Conservation (phyloP, 2,888 invertebrate genomes). For the Seladonia tumulorum region DNA sequence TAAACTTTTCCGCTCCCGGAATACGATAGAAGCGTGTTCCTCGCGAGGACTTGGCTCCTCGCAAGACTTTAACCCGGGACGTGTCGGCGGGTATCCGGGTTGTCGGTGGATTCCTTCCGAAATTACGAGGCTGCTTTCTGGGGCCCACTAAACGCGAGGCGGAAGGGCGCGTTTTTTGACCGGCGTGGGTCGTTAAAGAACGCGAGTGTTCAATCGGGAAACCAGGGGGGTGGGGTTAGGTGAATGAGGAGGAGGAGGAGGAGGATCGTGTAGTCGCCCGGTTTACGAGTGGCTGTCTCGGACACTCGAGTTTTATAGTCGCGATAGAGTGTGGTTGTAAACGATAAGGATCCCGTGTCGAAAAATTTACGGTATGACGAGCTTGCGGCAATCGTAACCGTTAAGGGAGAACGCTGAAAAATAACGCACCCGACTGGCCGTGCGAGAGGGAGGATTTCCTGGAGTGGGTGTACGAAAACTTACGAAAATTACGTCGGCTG, state of each 20-base stretch:
- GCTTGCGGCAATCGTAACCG: conserved; percentile 27
- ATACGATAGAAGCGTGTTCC: background rate
- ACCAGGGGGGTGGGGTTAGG: background rate
- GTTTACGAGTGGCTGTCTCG: conserved; percentile 55
- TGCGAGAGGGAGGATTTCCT: background rate
- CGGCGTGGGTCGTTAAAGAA: conserved; percentile 12
- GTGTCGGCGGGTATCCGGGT: background rate
- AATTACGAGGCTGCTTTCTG: background rate
- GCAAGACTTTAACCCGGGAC: background rate
- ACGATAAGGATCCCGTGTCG: conserved; percentile 38
- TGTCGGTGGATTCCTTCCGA: conserved; percentile 17
- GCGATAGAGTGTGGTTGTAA: conserved; percentile 48
- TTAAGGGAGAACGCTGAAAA: conserved; percentile 1
- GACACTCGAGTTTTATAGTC: conserved; percentile 53
- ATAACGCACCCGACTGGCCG: background rate
- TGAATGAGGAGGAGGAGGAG: too few relatives aligned
- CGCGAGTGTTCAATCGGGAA: conserved; percentile 45
- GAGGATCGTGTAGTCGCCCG: conserved; percentile 26
- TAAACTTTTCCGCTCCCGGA: background rate
- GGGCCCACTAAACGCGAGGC: conserved; percentile 15
- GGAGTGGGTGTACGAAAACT: background rate
- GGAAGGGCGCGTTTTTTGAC: conserved; percentile 28
- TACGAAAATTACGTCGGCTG: conserved; percentile 2
- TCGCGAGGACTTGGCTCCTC: background rate
- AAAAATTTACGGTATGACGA: conserved; percentile 51